phyloP scores from a whole-genome alignment of 2,113 vertebrate genomes.

The Urocitellus parryii region DNA sequence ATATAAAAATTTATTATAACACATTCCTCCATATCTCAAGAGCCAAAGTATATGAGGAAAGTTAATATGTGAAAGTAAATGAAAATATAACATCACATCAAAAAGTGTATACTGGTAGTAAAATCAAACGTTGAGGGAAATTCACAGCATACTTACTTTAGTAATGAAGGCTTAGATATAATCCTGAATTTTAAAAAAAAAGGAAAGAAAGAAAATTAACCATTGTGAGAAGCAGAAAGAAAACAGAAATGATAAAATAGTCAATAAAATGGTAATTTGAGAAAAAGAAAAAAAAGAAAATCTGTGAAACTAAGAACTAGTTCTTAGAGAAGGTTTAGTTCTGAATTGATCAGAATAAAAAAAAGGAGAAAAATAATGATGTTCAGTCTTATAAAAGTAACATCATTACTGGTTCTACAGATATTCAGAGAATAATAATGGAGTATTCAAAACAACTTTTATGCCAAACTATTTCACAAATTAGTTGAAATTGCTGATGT shows the following conservation, averaged over 20 bases:
- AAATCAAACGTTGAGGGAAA: background rate
- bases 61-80: background rate
- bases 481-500: background rate
- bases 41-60: background rate
- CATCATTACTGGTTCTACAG: background rate
- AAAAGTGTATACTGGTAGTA: background rate
- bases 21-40: background rate
- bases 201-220: background rate
- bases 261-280: background rate
- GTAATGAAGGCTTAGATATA: background rate
- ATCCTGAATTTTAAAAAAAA: background rate
- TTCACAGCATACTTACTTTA: background rate
- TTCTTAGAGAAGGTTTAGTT: background rate
- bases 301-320: background rate
- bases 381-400: background rate
- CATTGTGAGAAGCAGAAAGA: background rate
- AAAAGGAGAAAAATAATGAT: background rate
- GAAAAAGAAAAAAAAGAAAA: background rate
- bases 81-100: background rate
- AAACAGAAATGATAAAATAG: background rate
- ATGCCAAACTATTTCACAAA: background rate
- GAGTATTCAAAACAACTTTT: background rate
- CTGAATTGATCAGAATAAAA: background rate
- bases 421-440: background rate
- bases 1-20: background rate